These are phyloP conservation scores for Tupiocoris notatus DNA, from an alignment of 2,888 invertebrate species.

Conservation along the genomic window DNA sequence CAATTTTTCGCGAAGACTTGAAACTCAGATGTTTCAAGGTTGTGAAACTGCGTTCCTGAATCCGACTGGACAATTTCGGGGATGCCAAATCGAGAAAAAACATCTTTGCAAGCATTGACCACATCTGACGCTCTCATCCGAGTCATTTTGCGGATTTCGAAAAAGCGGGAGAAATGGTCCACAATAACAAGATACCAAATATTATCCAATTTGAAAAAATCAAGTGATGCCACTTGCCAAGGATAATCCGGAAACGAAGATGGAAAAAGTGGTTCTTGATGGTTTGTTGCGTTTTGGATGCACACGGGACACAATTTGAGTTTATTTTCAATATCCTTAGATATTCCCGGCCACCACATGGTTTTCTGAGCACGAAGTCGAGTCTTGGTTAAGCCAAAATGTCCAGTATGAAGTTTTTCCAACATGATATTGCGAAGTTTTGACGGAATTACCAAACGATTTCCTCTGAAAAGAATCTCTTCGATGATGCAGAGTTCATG, in stretches of 20 bases:
- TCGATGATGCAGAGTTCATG: too few species aligned
- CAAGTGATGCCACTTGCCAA: constrained; percentile 30
- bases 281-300: constrained; percentile 28
- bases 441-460: too few species aligned
- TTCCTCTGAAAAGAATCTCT: too few species aligned
- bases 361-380: too few species aligned
- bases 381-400: too few species aligned
- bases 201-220: constrained; percentile 14
- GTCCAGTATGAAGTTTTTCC: too few species aligned
- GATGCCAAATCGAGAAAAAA: constrained; percentile 9
- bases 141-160: constrained; percentile 14
- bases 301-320: too few species aligned
- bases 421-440: too few species aligned
- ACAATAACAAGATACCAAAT: constrained; percentile 17
- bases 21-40: constrained; percentile 10
- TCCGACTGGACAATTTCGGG: constrained; percentile 6
- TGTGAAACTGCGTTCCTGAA: constrained; percentile 12
- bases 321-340: too few species aligned
- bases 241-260: constrained; percentile 26
- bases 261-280: constrained; percentile 29
- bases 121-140: constrained; percentile 26
- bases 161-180: too few species aligned
- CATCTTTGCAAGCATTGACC: background rate
- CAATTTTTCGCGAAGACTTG: constrained; percentile 14
- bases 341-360: too few species aligned